Evolutionary conservation across 2,797 vertebrate genomes (phyloP), one percentile per base, ranked within the genome.

Genomic region (Phataginus tetradactyla): DNA sequence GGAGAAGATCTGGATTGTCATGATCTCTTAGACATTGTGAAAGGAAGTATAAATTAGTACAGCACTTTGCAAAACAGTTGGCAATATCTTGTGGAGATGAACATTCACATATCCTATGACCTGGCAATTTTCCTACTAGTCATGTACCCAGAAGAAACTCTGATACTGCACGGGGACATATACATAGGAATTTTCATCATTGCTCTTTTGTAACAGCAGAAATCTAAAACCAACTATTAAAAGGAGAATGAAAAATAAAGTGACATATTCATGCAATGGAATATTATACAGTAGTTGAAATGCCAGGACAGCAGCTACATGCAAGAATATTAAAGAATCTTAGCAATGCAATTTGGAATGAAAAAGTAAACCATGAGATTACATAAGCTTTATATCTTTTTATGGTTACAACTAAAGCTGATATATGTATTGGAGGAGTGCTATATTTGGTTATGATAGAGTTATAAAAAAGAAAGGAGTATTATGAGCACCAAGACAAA

Each of bases 291-390:
- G n/a, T 72, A 25, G 20, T 53, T 72, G 37, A 86, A 92, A 86
- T 64, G 25, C 17, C 45, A 85, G 34, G 45, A 53, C 15, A 45
- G 21, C 53, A 66, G 18, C 59, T 57, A 45, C 11, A 42, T 68
- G 37, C 11, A 92, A 57, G 29, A 29, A 77, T 42, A 75, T 53
- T 55, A 42, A 55, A 45, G 37, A 42, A 77, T 75, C 29, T 92
- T 77, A 92, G 29, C 57, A 92, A n/a, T 85, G 37, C 10, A 84
- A 75, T 84, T 90, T 63, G 39, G 90, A 83, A 63, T 74, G 20
- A 63, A 83, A 37, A 63, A 63, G 42, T 83, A 59, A 42, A 21
- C 18, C 25, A 53, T 74, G 34, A 63, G 55, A 39, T 83, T 61
- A 72, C 34, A 39, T 91, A 72, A 12, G 3, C 34, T 91, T 83